A percentile compares a stretch with the other conserved stretches of the same genome.
These are phyloP conservation scores for Sander vitreus DNA, from an alignment of 2,113 vertebrate species.

Conservation along the genomic window DNA sequence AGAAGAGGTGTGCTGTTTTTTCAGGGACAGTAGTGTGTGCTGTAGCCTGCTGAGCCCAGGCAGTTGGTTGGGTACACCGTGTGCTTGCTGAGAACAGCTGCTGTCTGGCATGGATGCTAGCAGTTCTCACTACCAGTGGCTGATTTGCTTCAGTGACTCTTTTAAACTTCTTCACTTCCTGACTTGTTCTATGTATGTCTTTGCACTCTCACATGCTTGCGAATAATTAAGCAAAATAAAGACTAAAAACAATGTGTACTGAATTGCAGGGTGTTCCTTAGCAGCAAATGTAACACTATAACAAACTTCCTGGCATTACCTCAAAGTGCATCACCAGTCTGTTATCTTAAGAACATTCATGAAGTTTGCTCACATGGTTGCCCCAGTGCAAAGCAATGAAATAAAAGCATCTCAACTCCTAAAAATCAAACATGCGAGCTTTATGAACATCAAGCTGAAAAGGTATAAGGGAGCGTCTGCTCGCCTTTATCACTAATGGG, in stretches of 20 bases:
- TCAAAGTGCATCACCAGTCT: slow-evolving; percentile 35
- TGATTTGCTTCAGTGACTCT: slow-evolving; percentile 33
- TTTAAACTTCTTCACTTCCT: slow-evolving; percentile 30
- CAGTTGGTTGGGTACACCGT: slow-evolving; percentile 61
- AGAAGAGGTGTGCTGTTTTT: slow-evolving; percentile 47
- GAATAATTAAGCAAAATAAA: slow-evolving; percentile 1
- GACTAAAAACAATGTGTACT: background rate
- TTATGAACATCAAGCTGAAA: slow-evolving; percentile 73
- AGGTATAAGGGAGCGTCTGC: slow-evolving; percentile 70
- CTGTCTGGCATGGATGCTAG: slow-evolving; percentile 53
- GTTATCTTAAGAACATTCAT: slow-evolving; percentile 48
- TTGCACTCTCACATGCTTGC: background rate
- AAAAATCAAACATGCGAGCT: slow-evolving; percentile 70
- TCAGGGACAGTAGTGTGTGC: slow-evolving; percentile 43
- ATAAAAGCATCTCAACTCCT: slow-evolving; percentile 62
- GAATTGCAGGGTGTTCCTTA: slow-evolving; percentile 5
- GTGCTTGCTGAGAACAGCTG: slow-evolving; percentile 60
- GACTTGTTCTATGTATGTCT: slow-evolving; percentile 14
- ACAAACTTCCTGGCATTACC: slow-evolving; percentile 37
- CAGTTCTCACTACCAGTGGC: slow-evolving; percentile 31
- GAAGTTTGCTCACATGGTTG: slow-evolving; percentile 58
- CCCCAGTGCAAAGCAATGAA: slow-evolving; percentile 37
- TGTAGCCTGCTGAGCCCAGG: slow-evolving; percentile 57
- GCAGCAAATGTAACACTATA: slow-evolving; percentile 13
- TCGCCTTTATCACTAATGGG: slow-evolving; percentile 83